Conservation (phyloP, 2,888 invertebrate genomes). For the Tipula helvola region DNA sequence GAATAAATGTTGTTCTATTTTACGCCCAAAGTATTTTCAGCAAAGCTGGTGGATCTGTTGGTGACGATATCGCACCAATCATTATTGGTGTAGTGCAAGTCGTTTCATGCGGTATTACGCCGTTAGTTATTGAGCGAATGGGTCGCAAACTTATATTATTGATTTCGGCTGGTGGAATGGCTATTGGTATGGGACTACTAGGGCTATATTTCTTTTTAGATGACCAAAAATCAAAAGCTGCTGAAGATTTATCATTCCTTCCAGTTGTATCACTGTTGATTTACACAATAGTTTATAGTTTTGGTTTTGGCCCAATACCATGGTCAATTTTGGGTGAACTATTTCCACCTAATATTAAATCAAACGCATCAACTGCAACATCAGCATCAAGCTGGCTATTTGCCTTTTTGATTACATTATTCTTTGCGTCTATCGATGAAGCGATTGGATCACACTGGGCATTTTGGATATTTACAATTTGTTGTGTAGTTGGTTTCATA, state of each 20-base stretch:
- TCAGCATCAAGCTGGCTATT: constrained; percentile 66
- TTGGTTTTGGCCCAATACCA: constrained; percentile 64
- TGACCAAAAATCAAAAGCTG: constrained; percentile 31
- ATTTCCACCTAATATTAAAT: constrained; percentile 66
- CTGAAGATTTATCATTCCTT: constrained; percentile 46
- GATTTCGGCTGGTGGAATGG: constrained; percentile 55
- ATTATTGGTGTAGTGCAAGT: constrained; percentile 62
- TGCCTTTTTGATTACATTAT: constrained; percentile 64
- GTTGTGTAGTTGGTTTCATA: constrained; percentile 47
- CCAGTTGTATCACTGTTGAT: constrained; percentile 58
- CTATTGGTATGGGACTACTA: constrained; percentile 40
- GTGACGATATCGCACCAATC: constrained; percentile 54
- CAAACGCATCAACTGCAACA: constrained; percentile 59
- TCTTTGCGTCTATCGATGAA: constrained; percentile 43
- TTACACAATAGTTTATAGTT: constrained; percentile 65
- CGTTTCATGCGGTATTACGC: constrained; percentile 54
- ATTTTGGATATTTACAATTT: constrained; percentile 59
- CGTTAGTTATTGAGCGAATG: constrained; percentile 61
- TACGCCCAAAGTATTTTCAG: constrained; percentile 62
- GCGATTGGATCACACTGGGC: constrained; percentile 50
- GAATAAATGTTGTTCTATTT: constrained; percentile 70
- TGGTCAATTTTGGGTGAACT: constrained; percentile 77
- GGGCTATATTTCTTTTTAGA: constrained; percentile 56
- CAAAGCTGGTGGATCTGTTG: constrained; percentile 48
- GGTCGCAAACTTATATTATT: constrained; percentile 63